Conservation (phyloP, 2,888 invertebrate genomes). For the Tethea ocularis region DNA sequence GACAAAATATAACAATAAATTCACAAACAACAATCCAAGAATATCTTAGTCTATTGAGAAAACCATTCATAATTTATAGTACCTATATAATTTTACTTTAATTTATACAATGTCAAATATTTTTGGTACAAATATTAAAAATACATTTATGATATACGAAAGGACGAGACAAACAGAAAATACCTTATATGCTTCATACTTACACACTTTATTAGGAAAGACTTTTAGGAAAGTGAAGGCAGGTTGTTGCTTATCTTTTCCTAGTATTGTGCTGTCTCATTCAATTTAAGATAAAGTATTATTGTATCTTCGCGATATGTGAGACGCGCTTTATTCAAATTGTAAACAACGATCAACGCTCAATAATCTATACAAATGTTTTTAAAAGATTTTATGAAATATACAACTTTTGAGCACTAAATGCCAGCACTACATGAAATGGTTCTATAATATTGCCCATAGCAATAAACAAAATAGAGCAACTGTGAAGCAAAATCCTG, state of each 20-base stretch:
- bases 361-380: neutral
- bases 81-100: neutral
- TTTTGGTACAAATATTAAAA: constrained; percentile 14
- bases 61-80: constrained; percentile 26
- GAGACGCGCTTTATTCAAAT: neutral
- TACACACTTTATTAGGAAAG: too few species aligned
- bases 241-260: too few species aligned
- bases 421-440: neutral
- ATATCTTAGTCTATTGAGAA: constrained; percentile 37
- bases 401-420: neutral
- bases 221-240: too few species aligned
- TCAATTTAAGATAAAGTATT: too few species aligned
- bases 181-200: neutral
- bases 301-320: too few species aligned
- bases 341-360: neutral
- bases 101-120: constrained; percentile 2
- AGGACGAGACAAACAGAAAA: neutral
- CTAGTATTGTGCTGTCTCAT: too few species aligned
- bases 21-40: constrained; percentile 16
- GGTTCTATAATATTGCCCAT: too few species aligned
- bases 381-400: neutral
- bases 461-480: too few species aligned
- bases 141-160: neutral
- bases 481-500: too few species aligned
- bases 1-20: constrained; percentile 29